Base-by-base conservation (phyloP, 2,888 invertebrate genomes). In the Limnephilus rhombicus region DNA sequence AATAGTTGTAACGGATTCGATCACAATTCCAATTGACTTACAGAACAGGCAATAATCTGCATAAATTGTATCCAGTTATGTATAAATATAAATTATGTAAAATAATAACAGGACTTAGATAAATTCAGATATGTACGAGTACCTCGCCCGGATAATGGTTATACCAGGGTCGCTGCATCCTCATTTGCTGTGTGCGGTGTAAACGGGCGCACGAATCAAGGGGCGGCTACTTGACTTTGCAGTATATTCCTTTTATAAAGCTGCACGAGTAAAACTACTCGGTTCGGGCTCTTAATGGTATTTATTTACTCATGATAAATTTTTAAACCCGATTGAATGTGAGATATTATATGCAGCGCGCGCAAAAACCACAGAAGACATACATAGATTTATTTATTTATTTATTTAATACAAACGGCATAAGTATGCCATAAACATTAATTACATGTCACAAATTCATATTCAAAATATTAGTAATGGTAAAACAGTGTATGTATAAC, bases 1-100 rank as follows among this genome's bases (percentile, higher is more conserved):
- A 68, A 68, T 68, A 68, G 68, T 68, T 68, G 68, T 68, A 68
- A 68, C 68, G 68, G 68, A 68, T 68, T 68, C 68, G 68, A 68
- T 68, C 68, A 68, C 68, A 68, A 68, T 68, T 68, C 68, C 68
- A 68, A 68, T 68, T 24, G 68, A n/a, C 68, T 68, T 24, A 68
- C 68, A 68, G 68, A 68, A 68, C 68, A n/a, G 68, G 24, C 68
- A 68, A 68, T 68, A 68, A 68, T 68, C 68, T 68, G 68, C 68
- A 68, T 68, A 68, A 68, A 68, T 68, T 68, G 68, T 68, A 68
- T 68, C 68, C 68, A 68, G 68, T 68, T 68, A n/a, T 68, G 68
- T 68, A 68, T 68, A 68, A 68, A 68, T 68, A 68, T 68, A 68
- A 68, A 68, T 68, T 68, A 68, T 68, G 68, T 68, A 68, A 68